Base-by-base conservation (phyloP, 1,140 invertebrate species). In the Anastrepha obliqua region DNA sequence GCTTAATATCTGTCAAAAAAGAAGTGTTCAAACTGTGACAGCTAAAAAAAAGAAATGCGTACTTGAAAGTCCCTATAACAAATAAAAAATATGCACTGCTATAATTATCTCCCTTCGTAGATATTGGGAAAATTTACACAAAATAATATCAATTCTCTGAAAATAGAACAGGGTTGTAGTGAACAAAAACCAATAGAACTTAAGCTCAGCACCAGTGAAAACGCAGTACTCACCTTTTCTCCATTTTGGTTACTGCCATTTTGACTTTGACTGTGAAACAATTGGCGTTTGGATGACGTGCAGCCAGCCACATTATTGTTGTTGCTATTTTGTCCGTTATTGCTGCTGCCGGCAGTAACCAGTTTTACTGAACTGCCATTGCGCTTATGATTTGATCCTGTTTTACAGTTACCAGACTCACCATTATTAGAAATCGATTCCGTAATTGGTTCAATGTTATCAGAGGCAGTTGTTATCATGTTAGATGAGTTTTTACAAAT, bases 241-340 rank as follows among this genome's bases (percentile, higher is more conserved):
- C 86, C 86, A 87, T 67, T 87, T 70, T 88, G 86, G n/a, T 86
- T 74, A 81, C 64, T 81, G 39, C 74, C 81, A 59, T 51, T 87
- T 62, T 87, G 87, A 88, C 91, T 92, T 90, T 92, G 92, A 89
- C 91, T 92, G 87, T 92, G 92, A 74, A 92, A 92, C 88, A 92
- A 89, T 89, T 92, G 92, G 20, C 92, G 91, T 65, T 89, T 89
- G 70, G 88, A 88, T 64, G 81, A 88, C 42, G 88, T 85, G 65
- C 86, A 78, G 74, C 65, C 64, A 29, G 6, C 29, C 78, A 55
- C 89, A 86, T 88, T 90, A 87, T 90, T 89, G 88, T 88, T 89
- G 87, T 89, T 89, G 62, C 47, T 88, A 70, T 87, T 85, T 59
- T 51, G 58, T 58, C 65, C 89, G 88, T 90, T 91, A 87, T 87